Evolutionary conservation across 2,113 vertebrate species (phyloP).

Genomic region (Struthidea cinerea): DNA sequence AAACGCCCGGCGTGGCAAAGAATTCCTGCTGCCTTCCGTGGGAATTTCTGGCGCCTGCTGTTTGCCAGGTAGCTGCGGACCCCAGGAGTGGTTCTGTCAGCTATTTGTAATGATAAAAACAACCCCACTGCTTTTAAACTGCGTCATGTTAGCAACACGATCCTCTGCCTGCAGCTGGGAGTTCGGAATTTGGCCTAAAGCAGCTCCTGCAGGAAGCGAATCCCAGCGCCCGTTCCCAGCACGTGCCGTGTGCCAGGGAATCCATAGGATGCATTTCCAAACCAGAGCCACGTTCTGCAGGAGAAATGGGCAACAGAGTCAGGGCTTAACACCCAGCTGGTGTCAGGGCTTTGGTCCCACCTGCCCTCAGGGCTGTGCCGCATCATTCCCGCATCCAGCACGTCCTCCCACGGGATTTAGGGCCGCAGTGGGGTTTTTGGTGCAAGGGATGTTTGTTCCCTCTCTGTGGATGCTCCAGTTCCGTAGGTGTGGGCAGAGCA

Average conservation of each 20-base stretch:
- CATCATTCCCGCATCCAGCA: accelerated
- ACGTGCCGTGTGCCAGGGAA: not conserved
- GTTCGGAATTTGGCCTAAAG: not conserved
- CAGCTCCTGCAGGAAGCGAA: not conserved
- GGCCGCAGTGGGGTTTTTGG: not conserved
- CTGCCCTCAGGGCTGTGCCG: not conserved
- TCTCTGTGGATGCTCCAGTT: not conserved
- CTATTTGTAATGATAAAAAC: not conserved
- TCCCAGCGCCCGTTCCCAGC: not conserved
- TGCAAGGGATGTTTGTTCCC: accelerated
- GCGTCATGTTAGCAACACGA: not conserved
- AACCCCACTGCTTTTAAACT: not conserved
- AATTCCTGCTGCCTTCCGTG: not conserved
- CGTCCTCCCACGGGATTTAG: accelerated
- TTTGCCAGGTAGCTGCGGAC: not conserved
- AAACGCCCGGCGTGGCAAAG: accelerated
- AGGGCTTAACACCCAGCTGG: not conserved
- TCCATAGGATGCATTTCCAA: not conserved
- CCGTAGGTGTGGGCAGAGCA: accelerated
- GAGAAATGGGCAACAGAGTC: not conserved
- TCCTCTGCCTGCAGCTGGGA: not conserved
- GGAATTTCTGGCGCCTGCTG: not conserved
- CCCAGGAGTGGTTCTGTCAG: not conserved
- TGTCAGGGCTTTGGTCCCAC: not conserved
- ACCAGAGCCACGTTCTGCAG: not conserved